Conservation (phyloP, 2,797 vertebrate genomes). For the Mormyrus proboscirostris region DNA sequence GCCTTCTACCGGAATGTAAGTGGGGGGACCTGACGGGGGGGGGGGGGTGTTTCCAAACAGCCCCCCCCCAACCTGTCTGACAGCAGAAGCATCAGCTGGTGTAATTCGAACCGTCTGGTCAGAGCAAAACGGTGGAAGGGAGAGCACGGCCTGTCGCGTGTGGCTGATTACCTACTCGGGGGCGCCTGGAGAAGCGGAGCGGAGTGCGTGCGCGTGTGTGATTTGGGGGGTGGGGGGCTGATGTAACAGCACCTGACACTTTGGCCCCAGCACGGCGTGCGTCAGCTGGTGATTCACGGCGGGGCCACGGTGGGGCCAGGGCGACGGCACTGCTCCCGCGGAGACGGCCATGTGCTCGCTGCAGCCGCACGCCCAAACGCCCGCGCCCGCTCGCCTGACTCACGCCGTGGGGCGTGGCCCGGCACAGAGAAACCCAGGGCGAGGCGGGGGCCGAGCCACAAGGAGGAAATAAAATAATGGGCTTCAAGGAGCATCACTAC, state of each 20-base stretch:
- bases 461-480: neutral
- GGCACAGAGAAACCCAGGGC: conserved; percentile 42
- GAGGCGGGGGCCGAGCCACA: neutral
- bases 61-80: conserved; percentile 17
- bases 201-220: conserved; percentile 37
- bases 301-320: conserved; percentile 55
- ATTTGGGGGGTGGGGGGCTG: conserved; percentile 29
- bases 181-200: conserved; percentile 39
- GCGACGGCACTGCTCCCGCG: conserved; percentile 21
- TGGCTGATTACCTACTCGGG: conserved; percentile 51
- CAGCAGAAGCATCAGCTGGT: conserved; percentile 34
- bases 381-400: conserved; percentile 23
- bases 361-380: conserved; percentile 22
- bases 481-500: neutral
- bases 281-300: conserved; percentile 60
- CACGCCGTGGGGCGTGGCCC: conserved; percentile 60
- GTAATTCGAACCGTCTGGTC: conserved; percentile 43
- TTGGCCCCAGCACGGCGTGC: conserved; percentile 43
- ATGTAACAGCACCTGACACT: conserved; percentile 68
- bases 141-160: conserved; percentile 42
- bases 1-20: neutral
- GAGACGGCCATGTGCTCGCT: conserved; percentile 21
- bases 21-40: neutral
- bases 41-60: neutral
- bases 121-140: conserved; percentile 42